Evolutionary conservation across 2,888 invertebrate genomes (phyloP).

Genomic region (Platynereis dumerilii): DNA sequence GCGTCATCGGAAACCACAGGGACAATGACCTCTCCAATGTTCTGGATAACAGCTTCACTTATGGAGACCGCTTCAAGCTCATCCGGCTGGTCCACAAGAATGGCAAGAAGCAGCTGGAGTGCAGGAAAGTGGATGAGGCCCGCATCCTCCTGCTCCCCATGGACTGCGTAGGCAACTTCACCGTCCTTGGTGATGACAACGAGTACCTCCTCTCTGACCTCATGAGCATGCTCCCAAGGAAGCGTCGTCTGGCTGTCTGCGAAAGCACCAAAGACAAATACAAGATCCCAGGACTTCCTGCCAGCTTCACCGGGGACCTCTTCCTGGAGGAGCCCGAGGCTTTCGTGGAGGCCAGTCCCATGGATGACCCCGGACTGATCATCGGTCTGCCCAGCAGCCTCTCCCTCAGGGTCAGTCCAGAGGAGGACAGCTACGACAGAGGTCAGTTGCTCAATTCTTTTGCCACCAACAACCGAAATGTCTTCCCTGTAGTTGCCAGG

Average conservation of each 20-base stretch:
- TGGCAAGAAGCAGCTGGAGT: slow-evolving; percentile 29
- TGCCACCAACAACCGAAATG: slow-evolving; percentile 32
- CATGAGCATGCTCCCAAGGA: slow-evolving; percentile 30
- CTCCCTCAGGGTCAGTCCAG: slow-evolving; percentile 25
- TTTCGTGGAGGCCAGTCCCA: slow-evolving; percentile 32
- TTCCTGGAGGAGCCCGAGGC: slow-evolving; percentile 31
- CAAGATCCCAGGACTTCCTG: slow-evolving; percentile 34
- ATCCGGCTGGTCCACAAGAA: slow-evolving; percentile 28
- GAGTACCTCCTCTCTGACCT: slow-evolving; percentile 34
- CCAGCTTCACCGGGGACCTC: slow-evolving; percentile 29
- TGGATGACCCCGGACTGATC: slow-evolving; percentile 25
- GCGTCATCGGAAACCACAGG: slow-evolving; percentile 4
- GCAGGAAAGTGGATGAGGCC: slow-evolving; percentile 20
- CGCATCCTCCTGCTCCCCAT: slow-evolving; percentile 29
- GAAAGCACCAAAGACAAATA: slow-evolving; percentile 1
- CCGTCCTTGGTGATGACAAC: slow-evolving; percentile 30
- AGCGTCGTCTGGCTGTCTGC: slow-evolving; percentile 24
- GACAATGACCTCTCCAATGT: background rate
- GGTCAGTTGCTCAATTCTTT: slow-evolving; percentile 35
- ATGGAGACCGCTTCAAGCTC: slow-evolving; percentile 32
- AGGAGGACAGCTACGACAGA: slow-evolving; percentile 17
- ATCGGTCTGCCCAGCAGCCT: slow-evolving; percentile 33
- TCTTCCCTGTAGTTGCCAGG: slow-evolving; percentile 35
- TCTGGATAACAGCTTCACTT: slow-evolving; percentile 6
- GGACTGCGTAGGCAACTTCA: slow-evolving; percentile 33